Evolutionary conservation across 2,888 invertebrate species (phyloP), one percentile per base, ranked within the genome.

Genomic region (Metacarcinus magister): DNA sequence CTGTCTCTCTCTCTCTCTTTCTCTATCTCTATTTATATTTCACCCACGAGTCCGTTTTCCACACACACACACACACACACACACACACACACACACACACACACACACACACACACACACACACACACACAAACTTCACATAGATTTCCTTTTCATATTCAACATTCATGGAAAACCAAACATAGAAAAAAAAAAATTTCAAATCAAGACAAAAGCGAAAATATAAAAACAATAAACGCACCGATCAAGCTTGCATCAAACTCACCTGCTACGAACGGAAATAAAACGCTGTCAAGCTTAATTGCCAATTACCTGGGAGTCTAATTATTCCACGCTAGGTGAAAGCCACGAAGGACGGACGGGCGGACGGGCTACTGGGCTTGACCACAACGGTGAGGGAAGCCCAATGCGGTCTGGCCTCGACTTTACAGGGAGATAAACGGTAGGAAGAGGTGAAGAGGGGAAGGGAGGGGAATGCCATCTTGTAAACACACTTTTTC

Each of bases 261-360:
- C 82, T 82, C 82, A 82, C 82, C 82, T 82, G 82, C 82, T 82
- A 82, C 82, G 82, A 32, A 82, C 82, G 82, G 82, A 82, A 82
- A 82, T 82, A 82, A 82, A 82, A 82, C 82, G 82, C 82, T 82
- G 82, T 82, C 82, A 82, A 82, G 82, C 82, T 82, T 82, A 82
- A 82, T 82, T 82, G 82, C 32, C 82, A 82, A 82, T 82, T 82
- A 82, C 82, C 82, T 82, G 82, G 8, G 28, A 32, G 82, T 32
- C 82, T 82, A 82, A 82, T 82, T 82, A 82, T 82, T 82, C 82
- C 82, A 82, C 82, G 82, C 82, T 32, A 82, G 82, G 82, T 82
- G 82, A 82, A 82, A 82, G 32, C 82, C 67, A 67, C n/a, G n/a
- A 16, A 10, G 82, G 82, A 32, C 82, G 32, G 32, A 82, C 32